Percentiles rank a stretch among this genome's conserved stretches.
Evolutionary conservation across 1,140 invertebrate genomes (phyloP).

Genomic region (Drosophila malerkotliana): DNA sequence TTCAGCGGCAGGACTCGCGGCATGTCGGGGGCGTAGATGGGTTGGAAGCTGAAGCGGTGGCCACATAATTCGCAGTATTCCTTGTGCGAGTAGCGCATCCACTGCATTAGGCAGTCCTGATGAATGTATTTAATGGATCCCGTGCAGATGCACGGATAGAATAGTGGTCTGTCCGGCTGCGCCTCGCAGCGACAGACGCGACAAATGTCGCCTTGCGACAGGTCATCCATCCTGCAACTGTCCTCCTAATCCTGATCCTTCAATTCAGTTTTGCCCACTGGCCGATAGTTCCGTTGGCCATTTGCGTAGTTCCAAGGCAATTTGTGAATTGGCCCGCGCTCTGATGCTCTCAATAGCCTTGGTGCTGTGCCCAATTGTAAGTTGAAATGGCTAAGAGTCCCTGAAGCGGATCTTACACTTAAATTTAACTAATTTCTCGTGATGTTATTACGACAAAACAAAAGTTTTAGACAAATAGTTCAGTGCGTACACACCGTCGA

Average conservation of each 20-base stretch:
- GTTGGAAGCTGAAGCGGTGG: slow-evolving; percentile 98
- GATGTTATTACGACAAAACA: slow-evolving; percentile 57
- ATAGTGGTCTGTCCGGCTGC: slow-evolving; percentile 90
- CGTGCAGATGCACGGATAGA: slow-evolving; percentile 99
- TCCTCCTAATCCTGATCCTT: slow-evolving; percentile 21
- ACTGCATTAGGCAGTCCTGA: slow-evolving; percentile 95
- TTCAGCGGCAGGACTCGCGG: slow-evolving; percentile 95
- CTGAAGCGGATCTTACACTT: slow-evolving; percentile 20
- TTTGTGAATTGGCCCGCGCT: slow-evolving; percentile 27
- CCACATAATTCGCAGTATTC: slow-evolving; percentile 99
- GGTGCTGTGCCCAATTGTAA: not conserved
- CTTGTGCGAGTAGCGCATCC: slow-evolving; percentile 98
- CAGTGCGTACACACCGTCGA: slow-evolving; percentile 29
- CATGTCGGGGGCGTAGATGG: slow-evolving; percentile 99
- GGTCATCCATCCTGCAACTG: slow-evolving; percentile 69
- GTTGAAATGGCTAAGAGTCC: not conserved
- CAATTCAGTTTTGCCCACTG: slow-evolving; percentile 9
- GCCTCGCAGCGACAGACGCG: slow-evolving; percentile 98
- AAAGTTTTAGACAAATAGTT: slow-evolving; percentile 31
- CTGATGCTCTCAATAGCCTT: not conserved
- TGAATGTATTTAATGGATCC: slow-evolving; percentile 99
- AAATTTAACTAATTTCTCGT: slow-evolving; percentile 49
- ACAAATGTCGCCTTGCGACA: slow-evolving; percentile 88
- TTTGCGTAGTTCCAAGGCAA: slow-evolving; percentile 58
- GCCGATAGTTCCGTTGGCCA: slow-evolving; percentile 31